phyloP scores from a whole-genome alignment of 2,888 invertebrate species.

The Cecidostiba fungosa region DNA sequence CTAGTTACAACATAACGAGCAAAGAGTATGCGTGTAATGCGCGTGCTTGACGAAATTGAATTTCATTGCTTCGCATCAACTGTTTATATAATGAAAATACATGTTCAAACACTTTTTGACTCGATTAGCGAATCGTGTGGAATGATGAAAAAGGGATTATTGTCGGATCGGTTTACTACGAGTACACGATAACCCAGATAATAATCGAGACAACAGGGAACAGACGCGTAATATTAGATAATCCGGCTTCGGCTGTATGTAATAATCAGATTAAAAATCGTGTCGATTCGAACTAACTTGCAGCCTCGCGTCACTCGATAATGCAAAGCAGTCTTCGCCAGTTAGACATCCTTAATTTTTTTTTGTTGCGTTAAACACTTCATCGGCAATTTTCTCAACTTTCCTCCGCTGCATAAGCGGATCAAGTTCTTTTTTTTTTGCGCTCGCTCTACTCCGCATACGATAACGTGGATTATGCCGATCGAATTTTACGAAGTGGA shows the following conservation, averaged over 20 bases:
- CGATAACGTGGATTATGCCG: conserved; percentile 63
- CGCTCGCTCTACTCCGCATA: conserved; percentile 8
- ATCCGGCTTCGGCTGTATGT: conserved; percentile 11
- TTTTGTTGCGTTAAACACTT: conserved; percentile 37
- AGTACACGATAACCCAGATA: conserved; percentile 16
- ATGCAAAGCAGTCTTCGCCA: conserved; percentile 43
- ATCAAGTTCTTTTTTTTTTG: conserved; percentile 38
- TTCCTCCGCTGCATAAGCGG: conserved; percentile 24
- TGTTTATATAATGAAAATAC: neutral
- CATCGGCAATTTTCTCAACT: conserved; percentile 58
- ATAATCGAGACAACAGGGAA: neutral
- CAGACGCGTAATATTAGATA: neutral
- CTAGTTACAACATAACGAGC: neutral
- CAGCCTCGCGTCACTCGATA: conserved; percentile 36
- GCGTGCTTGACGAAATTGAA: neutral
- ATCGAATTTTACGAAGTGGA: conserved; percentile 62
- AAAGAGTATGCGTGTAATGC: neutral
- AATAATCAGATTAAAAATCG: conserved; percentile 46
- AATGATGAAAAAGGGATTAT: neutral
- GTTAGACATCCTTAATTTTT: conserved; percentile 7
- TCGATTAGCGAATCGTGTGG: neutral
- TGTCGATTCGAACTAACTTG: conserved; percentile 27
- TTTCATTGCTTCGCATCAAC: neutral
- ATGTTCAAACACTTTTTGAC: neutral
- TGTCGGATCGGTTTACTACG: neutral